A percentile compares a stretch with the other conserved stretches of the same genome.
Conservation (phyloP, 2,797 vertebrate genomes). For the Silurus aristotelis region DNA sequence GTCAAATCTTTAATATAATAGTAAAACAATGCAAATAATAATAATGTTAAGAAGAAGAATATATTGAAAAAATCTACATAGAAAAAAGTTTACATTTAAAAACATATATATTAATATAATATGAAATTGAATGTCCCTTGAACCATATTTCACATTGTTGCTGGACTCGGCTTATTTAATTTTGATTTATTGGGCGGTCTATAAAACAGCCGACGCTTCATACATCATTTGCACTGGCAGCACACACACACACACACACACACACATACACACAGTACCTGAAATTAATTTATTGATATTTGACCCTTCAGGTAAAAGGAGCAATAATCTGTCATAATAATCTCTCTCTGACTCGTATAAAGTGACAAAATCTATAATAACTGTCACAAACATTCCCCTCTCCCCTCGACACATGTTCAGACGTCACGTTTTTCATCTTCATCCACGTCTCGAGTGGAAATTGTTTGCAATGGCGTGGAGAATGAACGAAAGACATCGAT, state of each 20-base stretch:
- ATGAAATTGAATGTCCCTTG: neutral
- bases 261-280: neutral
- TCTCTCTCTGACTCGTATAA: constrained; percentile 9
- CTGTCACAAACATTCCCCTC: constrained; percentile 48
- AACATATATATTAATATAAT: neutral
- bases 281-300: neutral
- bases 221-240: constrained; percentile 22
- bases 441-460: constrained; percentile 60
- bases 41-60: neutral
- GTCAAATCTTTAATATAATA: no score
- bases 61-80: neutral
- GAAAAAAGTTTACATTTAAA: neutral
- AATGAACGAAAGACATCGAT: constrained; percentile 53
- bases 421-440: constrained; percentile 20
- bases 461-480: constrained; percentile 53
- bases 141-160: constrained; percentile 1
- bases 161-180: neutral
- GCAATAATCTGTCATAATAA: constrained; percentile 26
- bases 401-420: constrained; percentile 2
- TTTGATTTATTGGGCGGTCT: neutral
- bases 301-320: constrained; percentile 22
- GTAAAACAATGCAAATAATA: neutral
- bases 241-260: neutral
- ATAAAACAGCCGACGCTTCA: neutral
- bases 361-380: constrained; percentile 33